Conservation (phyloP, 2,113 vertebrate genomes). For the Microtus richardsoni region DNA sequence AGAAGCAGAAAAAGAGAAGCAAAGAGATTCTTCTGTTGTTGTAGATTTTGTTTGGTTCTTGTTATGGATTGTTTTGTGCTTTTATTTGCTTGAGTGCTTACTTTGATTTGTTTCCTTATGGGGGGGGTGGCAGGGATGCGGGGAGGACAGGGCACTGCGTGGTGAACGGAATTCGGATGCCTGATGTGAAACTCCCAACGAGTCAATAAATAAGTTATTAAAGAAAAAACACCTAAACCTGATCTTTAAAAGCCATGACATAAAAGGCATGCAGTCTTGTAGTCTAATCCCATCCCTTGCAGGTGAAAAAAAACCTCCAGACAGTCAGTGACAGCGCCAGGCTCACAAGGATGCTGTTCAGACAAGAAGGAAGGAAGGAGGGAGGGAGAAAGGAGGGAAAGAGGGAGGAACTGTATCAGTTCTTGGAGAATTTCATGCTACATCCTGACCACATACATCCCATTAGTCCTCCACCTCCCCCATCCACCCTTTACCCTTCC, state of each 20-base stretch:
- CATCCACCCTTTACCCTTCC: neutral
- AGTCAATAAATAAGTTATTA: too few species aligned
- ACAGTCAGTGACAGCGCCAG: constrained; percentile 19
- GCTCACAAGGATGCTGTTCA: neutral
- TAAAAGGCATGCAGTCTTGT: neutral
- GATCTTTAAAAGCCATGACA: constrained; percentile 1
- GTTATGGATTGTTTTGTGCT: too few species aligned
- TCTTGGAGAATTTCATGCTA: neutral
- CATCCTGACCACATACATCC: neutral
- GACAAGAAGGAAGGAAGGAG: neutral
- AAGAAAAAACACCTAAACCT: neutral
- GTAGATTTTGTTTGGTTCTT: too few species aligned
- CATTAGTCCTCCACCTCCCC: neutral
- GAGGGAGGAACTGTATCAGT: neutral
- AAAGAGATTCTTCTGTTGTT: too few species aligned
- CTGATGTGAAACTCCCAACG: too few species aligned
- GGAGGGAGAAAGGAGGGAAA: accelerated
- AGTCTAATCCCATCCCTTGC: neutral
- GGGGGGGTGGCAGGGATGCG: too few species aligned
- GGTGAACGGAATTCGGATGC: too few species aligned
- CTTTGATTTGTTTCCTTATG: too few species aligned
- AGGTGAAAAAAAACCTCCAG: neutral
- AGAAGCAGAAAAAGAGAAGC: too few species aligned
- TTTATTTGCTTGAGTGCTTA: too few species aligned
- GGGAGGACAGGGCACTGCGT: too few species aligned